Evolutionary conservation across 2,113 vertebrate species (phyloP), one percentile per base, ranked within the genome.

Genomic region (Heliornis fulica): DNA sequence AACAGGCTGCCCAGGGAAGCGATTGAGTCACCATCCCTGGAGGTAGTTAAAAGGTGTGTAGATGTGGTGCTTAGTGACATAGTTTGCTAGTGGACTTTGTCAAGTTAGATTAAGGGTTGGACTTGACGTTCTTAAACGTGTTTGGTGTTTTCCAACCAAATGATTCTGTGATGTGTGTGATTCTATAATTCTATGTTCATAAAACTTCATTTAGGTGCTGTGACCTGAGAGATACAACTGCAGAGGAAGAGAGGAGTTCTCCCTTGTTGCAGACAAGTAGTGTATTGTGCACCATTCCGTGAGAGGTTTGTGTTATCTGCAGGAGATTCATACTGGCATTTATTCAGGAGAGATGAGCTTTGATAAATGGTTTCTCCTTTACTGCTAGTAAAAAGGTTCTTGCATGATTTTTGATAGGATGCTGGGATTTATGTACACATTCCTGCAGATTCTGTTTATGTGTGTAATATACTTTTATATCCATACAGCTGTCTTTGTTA

Each of bases 201-300:
- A 93, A 88, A 95, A 63, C 3, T 59, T 7, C 20, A 22, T 34
- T 46, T 23, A 70, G 34, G 7, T 63, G 29, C 29, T 66, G 41
- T 2, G 7, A 66, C 32, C 12, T 51, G 68, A 74, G 70, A 41
- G 20, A 53, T 81, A 34, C 6, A 72, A 14, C 54, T 80, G 57
- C 43, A 43, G 64, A 83, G 41, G 32, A 65, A 66, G 34, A 61
- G 32, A 63, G 15, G 14, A 65, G 28, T 40, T 89, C 25, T 81
- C 26, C 43, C 34, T 40, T 38, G 29, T 51, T 7, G 2, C 10
- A 20, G 54, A 29, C 48, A 19, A 0, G 0, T 76, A n/a, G 36
- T 14, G 3, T 7, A n/a, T 76, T 60, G 13, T 3, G 34, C 28
- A 13, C 31, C 13, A 6, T 51, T 57, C 50, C 63, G 29, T 5